phyloP scores from a whole-genome alignment of 2,888 invertebrate genomes.

The Crocallis elinguaria region DNA sequence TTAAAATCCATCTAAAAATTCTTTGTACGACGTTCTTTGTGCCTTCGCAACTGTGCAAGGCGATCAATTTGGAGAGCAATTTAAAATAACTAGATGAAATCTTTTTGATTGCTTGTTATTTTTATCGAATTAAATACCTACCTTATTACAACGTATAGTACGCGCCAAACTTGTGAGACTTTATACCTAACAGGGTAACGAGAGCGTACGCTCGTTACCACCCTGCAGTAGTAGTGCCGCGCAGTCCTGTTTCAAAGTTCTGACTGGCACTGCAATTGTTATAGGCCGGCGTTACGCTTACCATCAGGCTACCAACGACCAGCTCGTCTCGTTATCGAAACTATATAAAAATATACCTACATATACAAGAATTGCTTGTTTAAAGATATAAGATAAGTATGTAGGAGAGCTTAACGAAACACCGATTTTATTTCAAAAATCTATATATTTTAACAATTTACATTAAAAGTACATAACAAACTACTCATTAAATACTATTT shows the following conservation, averaged over 20 bases:
- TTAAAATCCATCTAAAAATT: slow-evolving; percentile 14
- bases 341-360: too few relatives aligned
- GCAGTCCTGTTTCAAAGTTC: too few relatives aligned
- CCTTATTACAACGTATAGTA: too few relatives aligned
- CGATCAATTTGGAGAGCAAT: background rate
- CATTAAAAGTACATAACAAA: slow-evolving; percentile 36
- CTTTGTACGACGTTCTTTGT: background rate
- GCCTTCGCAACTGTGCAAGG: background rate
- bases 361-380: too few relatives aligned
- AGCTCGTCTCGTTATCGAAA: too few relatives aligned
- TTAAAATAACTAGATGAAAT: background rate
- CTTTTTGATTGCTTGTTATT: slow-evolving; percentile 11
- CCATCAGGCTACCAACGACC: too few relatives aligned
- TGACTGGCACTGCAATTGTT: too few relatives aligned
- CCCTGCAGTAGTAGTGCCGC: too few relatives aligned
- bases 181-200: too few relatives aligned
- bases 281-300: too few relatives aligned
- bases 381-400: background rate
- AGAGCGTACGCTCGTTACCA: too few relatives aligned
- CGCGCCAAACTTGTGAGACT: too few relatives aligned
- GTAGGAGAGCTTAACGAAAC: background rate
- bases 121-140: slow-evolving; percentile 1
- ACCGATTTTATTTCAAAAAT: slow-evolving; percentile 20
- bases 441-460: slow-evolving; percentile 36
- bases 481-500: slow-evolving; percentile 33